Base-by-base conservation (phyloP, 2,797 vertebrate species). In the Poecilia picta region DNA sequence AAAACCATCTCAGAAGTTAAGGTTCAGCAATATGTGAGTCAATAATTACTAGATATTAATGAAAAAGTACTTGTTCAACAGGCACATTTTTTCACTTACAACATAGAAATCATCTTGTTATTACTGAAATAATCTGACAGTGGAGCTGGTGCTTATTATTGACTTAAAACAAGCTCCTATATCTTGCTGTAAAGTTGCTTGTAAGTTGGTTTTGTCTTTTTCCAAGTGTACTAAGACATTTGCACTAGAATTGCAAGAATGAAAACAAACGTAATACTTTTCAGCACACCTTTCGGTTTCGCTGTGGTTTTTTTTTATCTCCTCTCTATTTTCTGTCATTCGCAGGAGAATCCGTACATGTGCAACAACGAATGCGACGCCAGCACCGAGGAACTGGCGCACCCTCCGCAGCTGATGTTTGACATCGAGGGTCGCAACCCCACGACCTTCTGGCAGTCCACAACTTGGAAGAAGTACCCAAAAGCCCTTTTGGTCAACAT, bases 281-380 rank as follows among this genome's bases (percentile, higher is more conserved):
- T 81, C 47, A 51, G 73, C 31, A 28, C 80, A 4, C 3, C 25
- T 47, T 68, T 77, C 3, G 8, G 25, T 8, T 11, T 2, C 36
- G 68, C 31, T 33, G 59, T 64, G 31, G 6, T 51, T 66, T 31
- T 47, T 47, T 1, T 62, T 75, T 33, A 20, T 43, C 36, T 68
- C 20, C 64, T 51, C 12, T 80, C 31, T 78, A 8, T 80, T 73
- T 72, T 70, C 23, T 86, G 53, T 46, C 76, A 83, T 92, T 47
- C 71, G 74, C 43, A 99, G 98, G 98, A 98, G 80, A 99, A 99
- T 91, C 98, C 98, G 10, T 99, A 99, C 95, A 99, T 99, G 98
- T 99, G 98, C 94, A 99, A 99, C 93, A 99, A 99, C 16, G 98
- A 99, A 94, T 99, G 98, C 87, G 98, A 99, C 23, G 98, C 98